Evolutionary conservation across 2,113 vertebrate species (phyloP).

Genomic region (Psilopogon haemacephalus): DNA sequence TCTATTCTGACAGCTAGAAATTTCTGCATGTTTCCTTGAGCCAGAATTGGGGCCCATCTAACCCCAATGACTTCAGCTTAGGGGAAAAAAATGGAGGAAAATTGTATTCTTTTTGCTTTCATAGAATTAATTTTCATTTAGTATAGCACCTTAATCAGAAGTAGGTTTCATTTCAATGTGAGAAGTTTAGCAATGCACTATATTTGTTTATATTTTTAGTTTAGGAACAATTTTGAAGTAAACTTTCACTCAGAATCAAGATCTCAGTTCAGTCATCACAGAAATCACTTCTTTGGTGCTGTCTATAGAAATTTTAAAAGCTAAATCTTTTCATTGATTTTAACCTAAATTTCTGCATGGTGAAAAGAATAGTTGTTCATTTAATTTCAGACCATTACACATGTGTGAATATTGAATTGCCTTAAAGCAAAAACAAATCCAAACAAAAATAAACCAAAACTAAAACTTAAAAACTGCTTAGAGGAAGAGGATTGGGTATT

Average conservation of each 20-base stretch:
- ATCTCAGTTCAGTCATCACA: neutral
- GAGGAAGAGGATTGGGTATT: neutral
- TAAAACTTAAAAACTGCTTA: neutral
- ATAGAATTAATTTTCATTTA: neutral
- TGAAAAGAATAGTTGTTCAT: neutral
- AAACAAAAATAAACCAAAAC: too few species aligned
- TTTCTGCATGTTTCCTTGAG: neutral
- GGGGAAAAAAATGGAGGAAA: neutral
- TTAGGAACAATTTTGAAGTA: neutral
- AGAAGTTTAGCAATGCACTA: neutral
- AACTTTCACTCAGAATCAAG: neutral
- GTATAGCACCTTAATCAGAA: neutral
- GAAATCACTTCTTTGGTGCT: neutral
- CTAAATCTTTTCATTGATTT: neutral
- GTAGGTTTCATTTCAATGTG: neutral
- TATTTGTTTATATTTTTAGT: neutral
- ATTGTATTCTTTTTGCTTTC: neutral
- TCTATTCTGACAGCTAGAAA: neutral
- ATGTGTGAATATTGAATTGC: neutral
- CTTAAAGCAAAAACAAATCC: neutral
- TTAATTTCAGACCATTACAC: neutral
- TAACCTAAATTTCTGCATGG: neutral
- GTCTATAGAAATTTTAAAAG: accelerated
- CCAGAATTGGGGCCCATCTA: neutral
- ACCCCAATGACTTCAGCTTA: neutral